Evolutionary conservation across 2,113 vertebrate genomes (phyloP), one percentile per base, ranked within the genome.

Genomic region (Microcebus griseorufus): DNA sequence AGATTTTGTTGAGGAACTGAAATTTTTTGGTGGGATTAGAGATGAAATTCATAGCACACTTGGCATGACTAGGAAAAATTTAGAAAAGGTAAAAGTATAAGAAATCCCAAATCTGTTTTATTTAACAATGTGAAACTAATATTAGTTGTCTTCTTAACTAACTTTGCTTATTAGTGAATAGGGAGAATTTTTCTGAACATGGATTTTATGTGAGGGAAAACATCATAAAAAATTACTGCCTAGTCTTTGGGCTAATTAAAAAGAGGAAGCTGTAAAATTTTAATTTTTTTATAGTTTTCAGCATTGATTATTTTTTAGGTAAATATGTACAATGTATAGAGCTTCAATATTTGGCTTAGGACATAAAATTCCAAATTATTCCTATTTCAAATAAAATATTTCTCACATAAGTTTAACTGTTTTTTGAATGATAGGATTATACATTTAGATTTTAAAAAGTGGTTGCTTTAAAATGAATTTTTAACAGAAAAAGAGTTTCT

Each of bases 391-490:
- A 60, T 62, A 82, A 95, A 64, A 8, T 88, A 42, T 62, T 94
- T 96, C 53, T 83, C 6, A 45, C 14, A 45, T 10, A 72, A n/a
- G 1, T 18, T 83, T 75, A 75, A 79, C 48, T 78, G 10, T 60
- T 65, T 45, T 72, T 22, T 79, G 42, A 80, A 72, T 39, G 9
- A 34, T 92, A 55, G 25, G 9, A 93, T 84, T 98, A 92, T 96
- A 98, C 90, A 98, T 98, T 98, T 75, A 93, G 65, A 97, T 98
- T 97, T 89, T 94, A 94, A 70, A 96, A 65, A 92, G 64, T 64
- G 86, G 90, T 94, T 97, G 73, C 95, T 98, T 98, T 97, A 97
- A 98, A 98, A 97, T 98, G 75, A 93, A 92, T 93, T 97, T 97
- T 93, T 98, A 94, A 83, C 95, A 88, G 79, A 81, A 97, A 98